A percentile compares a stretch with the other conserved stretches of the same genome.
phyloP scores from a whole-genome alignment of 1,140 invertebrate genomes.

The Drosophila parabipectinata region DNA sequence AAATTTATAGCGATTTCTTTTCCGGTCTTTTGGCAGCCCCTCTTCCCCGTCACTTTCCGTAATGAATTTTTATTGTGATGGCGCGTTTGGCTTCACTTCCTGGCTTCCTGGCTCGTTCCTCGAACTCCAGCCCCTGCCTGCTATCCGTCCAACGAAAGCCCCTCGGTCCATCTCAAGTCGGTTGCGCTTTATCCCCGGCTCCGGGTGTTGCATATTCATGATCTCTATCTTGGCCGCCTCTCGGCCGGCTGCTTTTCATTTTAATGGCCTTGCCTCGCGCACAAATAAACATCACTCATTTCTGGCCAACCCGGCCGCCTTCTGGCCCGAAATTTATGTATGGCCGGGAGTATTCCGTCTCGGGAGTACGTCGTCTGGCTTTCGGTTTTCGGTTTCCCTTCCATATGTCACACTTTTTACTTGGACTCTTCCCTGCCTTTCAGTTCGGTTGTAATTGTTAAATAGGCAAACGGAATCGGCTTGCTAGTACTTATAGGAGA shows the following conservation, averaged over 20 bases:
- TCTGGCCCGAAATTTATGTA: constrained; percentile 49
- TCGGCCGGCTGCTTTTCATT: constrained; percentile 45
- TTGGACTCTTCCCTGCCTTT: neutral
- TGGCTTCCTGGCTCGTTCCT: constrained; percentile 6
- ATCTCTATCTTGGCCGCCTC: constrained; percentile 36
- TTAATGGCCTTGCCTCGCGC: constrained; percentile 54
- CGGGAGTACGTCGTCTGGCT: neutral
- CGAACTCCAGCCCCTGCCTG: constrained; percentile 1
- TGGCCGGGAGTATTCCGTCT: constrained; percentile 28
- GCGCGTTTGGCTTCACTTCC: constrained; percentile 75
- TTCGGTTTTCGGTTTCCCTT: constrained; percentile 12
- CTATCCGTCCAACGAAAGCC: neutral
- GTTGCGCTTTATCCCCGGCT: constrained; percentile 65
- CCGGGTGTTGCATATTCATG: constrained; percentile 74
- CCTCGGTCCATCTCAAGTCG: constrained; percentile 25
- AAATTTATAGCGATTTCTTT: constrained; percentile 79
- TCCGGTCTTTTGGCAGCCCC: constrained; percentile 66
- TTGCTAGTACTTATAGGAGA: constrained; percentile 46
- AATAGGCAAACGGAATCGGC: constrained; percentile 55
- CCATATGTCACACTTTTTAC: constrained; percentile 52
- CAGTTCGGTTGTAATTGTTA: constrained; percentile 41
- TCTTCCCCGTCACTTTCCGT: constrained; percentile 52
- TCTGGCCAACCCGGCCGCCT: constrained; percentile 39
- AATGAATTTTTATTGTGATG: constrained; percentile 83
- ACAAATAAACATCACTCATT: constrained; percentile 74